Conservation (phyloP, 2,888 invertebrate species). For the Microctonus aethiopoides region DNA sequence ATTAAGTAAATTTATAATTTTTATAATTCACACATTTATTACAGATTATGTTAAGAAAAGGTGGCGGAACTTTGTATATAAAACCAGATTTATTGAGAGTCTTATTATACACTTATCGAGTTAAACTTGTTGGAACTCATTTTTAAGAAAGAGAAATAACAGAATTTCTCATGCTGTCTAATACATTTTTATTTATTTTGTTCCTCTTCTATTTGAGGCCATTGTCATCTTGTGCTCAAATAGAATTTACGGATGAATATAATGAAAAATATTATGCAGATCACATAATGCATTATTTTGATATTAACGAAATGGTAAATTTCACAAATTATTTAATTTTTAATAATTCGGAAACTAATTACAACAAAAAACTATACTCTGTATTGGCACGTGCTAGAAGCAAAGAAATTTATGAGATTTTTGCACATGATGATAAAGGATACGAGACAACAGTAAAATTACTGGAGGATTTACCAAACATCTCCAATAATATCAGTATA, state of each 20-base stretch:
- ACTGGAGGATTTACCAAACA: not conserved
- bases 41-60: no score
- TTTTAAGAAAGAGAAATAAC: no score
- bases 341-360: not conserved
- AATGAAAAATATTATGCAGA: not conserved
- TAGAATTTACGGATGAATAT: no score
- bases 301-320: not conserved
- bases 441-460: not conserved
- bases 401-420: not conserved
- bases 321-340: not conserved
- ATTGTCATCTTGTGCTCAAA: not conserved
- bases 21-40: no score
- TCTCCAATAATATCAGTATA: not conserved
- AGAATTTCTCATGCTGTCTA: no score
- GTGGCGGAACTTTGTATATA: no score
- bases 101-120: no score
- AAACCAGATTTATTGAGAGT: no score
- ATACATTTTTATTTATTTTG: not conserved
- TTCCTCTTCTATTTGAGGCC: not conserved
- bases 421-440: not conserved
- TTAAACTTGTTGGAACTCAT: no score
- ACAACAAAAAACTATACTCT: not conserved
- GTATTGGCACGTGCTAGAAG: not conserved
- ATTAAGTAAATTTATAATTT: no score
- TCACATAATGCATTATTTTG: not conserved